Percentiles rank a stretch among this genome's conserved stretches.
Conservation (phyloP, 2,888 invertebrate species). For the Perithous albicinctus region DNA sequence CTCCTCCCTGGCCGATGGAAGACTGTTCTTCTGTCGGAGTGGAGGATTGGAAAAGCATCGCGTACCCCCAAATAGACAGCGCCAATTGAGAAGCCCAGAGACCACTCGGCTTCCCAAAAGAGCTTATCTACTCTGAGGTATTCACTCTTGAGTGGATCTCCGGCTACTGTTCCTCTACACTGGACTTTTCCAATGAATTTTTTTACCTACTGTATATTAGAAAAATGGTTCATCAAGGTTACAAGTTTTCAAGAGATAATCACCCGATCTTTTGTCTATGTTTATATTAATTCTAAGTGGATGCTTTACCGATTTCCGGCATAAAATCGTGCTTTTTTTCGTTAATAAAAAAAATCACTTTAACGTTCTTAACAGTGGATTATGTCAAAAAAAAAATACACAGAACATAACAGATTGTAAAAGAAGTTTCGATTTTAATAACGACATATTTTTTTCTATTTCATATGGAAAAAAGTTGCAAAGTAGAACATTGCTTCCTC, state of each 20-base stretch:
- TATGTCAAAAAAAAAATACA: too few relatives aligned
- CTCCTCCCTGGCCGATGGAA: constrained; percentile 4
- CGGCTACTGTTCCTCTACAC: constrained; percentile 29
- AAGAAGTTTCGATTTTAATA: too few relatives aligned
- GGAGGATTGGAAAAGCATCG: constrained; percentile 39
- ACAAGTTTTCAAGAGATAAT: background rate
- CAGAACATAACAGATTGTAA: too few relatives aligned
- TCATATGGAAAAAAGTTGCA: too few relatives aligned
- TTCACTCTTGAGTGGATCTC: constrained; percentile 60
- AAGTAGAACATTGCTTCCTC: too few relatives aligned
- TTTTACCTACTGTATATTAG: too few relatives aligned
- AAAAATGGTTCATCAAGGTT: background rate
- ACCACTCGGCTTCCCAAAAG: constrained; percentile 63
- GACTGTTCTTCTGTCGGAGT: constrained; percentile 44
- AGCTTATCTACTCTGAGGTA: constrained; percentile 64
- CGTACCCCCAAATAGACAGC: constrained; percentile 62
- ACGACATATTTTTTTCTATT: too few relatives aligned
- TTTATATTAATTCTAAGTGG: too few relatives aligned
- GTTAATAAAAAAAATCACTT: too few relatives aligned
- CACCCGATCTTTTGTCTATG: background rate
- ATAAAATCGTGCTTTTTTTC: too few relatives aligned
- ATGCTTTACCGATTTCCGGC: too few relatives aligned
- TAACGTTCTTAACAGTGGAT: too few relatives aligned
- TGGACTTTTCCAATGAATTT: background rate
- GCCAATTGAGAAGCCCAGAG: constrained; percentile 53